Percentiles rank a stretch among this genome's conserved stretches.
Evolutionary conservation across 2,113 vertebrate genomes (phyloP).

Genomic region (Tonatia bakeri): DNA sequence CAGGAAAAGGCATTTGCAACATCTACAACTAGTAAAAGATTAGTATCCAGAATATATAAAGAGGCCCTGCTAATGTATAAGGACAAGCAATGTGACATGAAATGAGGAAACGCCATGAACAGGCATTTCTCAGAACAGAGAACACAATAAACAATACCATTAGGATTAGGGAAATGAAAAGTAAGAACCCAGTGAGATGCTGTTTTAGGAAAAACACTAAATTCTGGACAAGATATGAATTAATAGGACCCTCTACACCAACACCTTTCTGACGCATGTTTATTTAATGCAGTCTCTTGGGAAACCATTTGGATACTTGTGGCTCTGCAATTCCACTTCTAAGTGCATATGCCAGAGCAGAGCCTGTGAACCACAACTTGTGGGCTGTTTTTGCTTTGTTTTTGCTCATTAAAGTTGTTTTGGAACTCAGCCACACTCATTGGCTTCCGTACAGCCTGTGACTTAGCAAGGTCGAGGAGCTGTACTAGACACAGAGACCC

Average conservation of each 20-base stretch:
- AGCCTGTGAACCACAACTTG: not conserved
- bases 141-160: not conserved
- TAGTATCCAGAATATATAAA: not conserved
- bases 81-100: not conserved
- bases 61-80: not conserved
- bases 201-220: not conserved
- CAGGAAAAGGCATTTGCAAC: not conserved
- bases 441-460: rapidly evolving
- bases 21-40: not conserved
- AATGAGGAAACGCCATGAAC: not conserved
- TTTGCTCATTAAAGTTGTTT: not conserved
- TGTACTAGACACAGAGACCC: not conserved
- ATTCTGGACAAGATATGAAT: not conserved
- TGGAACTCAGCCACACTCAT: not conserved
- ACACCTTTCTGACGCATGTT: not conserved
- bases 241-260: not conserved
- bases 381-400: not conserved
- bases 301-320: not conserved
- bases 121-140: not conserved
- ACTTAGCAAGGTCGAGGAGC: not conserved
- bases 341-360: not conserved
- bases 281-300: not conserved
- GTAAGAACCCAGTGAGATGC: not conserved
- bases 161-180: not conserved
- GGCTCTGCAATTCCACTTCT: not conserved